A percentile compares a stretch with the other conserved stretches of the same genome.
Evolutionary conservation across 2,888 invertebrate genomes (phyloP).

Genomic region (Cistogaster globosa): DNA sequence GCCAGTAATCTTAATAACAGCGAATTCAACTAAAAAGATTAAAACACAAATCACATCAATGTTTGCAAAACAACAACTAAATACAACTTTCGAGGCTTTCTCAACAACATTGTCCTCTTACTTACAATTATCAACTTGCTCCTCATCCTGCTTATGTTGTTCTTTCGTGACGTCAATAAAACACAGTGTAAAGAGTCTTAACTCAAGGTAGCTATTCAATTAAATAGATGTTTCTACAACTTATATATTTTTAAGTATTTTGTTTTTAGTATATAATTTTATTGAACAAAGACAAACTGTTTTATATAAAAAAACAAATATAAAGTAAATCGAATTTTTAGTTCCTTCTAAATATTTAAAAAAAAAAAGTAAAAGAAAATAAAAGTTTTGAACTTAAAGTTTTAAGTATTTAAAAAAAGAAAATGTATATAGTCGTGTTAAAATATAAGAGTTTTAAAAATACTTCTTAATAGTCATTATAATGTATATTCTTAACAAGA

Average conservation of each 20-base stretch:
- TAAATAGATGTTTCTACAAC: conserved; percentile 43
- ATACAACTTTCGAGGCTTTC: conserved; percentile 46
- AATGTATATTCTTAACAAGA: conserved; percentile 17
- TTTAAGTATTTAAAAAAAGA: conserved; percentile 41
- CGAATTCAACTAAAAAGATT: conserved; percentile 59
- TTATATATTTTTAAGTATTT: conserved; percentile 12
- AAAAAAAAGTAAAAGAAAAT: conserved; percentile 48
- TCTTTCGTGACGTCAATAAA: conserved; percentile 2
- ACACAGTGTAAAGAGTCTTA: conserved; percentile 12
- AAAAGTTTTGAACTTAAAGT: no score
- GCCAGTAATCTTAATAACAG: conserved; percentile 50
- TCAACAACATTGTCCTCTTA: conserved; percentile 35
- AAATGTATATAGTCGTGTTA: conserved; percentile 70
- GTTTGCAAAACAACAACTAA: conserved; percentile 28
- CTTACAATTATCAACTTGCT: conserved; percentile 6
- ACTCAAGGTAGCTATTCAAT: conserved; percentile 67
- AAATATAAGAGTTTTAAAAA: conserved; percentile 68
- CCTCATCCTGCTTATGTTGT: neutral
- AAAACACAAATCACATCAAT: no score
- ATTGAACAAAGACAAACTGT: conserved; percentile 16
- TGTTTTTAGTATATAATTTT: conserved; percentile 15
- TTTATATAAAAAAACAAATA: no score
- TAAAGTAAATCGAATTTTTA: conserved; percentile 50
- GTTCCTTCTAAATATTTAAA: conserved; percentile 67
- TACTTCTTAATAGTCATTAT: conserved; percentile 41